Percentiles rank a stretch among this genome's conserved stretches.
Conservation (phyloP, 2,797 vertebrate species). For the Acipenser oxyrinchus region DNA sequence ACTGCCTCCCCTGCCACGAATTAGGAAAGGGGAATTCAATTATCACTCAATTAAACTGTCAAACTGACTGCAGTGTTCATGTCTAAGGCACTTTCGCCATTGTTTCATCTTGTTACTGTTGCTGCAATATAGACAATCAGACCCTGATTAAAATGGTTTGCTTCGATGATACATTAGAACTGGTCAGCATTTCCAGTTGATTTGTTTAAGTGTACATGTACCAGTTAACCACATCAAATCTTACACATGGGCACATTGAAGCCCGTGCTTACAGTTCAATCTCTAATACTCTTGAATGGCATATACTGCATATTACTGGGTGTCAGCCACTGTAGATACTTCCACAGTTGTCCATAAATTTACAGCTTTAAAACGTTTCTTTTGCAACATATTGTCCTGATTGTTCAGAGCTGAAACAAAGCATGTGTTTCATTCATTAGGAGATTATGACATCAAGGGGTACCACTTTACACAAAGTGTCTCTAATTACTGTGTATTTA, state of each 20-base stretch:
- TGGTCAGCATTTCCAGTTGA: not conserved
- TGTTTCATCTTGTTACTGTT: constrained; percentile 1
- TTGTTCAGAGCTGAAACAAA: not conserved
- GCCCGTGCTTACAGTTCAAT: not conserved
- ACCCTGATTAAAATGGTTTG: not conserved
- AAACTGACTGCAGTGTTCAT: constrained; percentile 7
- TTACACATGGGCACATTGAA: not conserved
- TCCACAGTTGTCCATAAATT: not conserved
- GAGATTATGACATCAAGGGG: not conserved
- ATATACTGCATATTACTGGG: not conserved
- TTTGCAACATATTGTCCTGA: too few relatives aligned
- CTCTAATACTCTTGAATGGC: not conserved
- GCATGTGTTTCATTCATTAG: not conserved
- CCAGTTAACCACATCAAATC: not conserved
- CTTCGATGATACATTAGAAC: not conserved
- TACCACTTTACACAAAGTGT: not conserved
- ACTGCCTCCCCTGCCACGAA: constrained; percentile 47
- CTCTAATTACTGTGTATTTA: too few relatives aligned
- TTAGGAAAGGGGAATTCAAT: constrained; percentile 54
- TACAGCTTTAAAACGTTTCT: too few relatives aligned
- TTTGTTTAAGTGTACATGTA: not conserved
- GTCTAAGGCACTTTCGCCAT: constrained; percentile 1
- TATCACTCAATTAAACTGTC: constrained; percentile 50
- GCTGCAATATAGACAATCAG: not conserved
- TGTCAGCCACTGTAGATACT: not conserved